Evolutionary conservation across 2,888 invertebrate genomes (phyloP).

Genomic region (Glaucopsyche alexis): DNA sequence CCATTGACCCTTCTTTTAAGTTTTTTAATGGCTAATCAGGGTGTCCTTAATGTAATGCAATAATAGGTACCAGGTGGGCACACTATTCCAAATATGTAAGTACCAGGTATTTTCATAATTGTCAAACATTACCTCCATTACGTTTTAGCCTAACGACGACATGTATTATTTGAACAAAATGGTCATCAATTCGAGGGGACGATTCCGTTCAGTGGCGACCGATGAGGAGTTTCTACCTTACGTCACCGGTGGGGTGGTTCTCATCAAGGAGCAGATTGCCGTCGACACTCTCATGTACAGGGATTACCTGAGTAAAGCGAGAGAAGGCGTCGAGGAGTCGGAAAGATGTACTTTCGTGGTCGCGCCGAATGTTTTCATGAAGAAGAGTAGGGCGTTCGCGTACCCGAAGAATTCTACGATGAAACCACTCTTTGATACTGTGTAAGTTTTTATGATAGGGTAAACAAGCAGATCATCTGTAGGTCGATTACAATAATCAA

Average conservation of each 20-base stretch:
- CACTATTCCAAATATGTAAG: no score
- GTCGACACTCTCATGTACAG: constrained; percentile 85
- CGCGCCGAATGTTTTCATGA: constrained; percentile 84
- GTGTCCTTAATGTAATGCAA: no score
- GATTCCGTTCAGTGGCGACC: constrained; percentile 54
- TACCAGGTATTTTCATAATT: not conserved
- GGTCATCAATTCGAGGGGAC: constrained; percentile 62
- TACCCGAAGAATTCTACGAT: constrained; percentile 83
- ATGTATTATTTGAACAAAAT: constrained; percentile 65
- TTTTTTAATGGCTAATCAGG: no score
- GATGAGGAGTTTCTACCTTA: constrained; percentile 55
- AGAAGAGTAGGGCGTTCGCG: constrained; percentile 85
- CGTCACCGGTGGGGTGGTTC: constrained; percentile 61
- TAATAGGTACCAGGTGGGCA: no score
- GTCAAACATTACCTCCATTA: not conserved
- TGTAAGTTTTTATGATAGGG: constrained; percentile 74
- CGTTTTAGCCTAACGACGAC: constrained; percentile 61
- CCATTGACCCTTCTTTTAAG: no score
- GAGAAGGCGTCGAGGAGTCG: constrained; percentile 77
- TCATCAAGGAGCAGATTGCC: constrained; percentile 84
- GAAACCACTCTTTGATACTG: constrained; percentile 82
- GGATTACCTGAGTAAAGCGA: constrained; percentile 83
- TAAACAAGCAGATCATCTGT: no score
- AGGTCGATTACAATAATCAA: no score
- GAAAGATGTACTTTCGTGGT: constrained; percentile 88